Evolutionary conservation across 2,797 vertebrate species (phyloP), one percentile per base, ranked within the genome.

Genomic region (Oryzias sinensis): DNA sequence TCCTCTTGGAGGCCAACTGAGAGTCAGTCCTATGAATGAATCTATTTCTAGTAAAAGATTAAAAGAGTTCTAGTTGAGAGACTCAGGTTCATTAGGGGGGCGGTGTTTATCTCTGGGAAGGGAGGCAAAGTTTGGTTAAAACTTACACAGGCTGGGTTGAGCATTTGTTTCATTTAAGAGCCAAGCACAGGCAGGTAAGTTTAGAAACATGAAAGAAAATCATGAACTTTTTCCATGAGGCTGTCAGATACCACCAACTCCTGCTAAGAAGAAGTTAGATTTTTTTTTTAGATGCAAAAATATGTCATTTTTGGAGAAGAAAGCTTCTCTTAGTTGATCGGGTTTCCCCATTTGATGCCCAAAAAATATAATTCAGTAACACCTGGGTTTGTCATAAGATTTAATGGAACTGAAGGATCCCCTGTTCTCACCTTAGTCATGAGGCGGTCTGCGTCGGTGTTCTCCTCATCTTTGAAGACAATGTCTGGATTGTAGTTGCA

Each of bases 401-500:
- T 37, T 14, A 53, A 18, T 40, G 51, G 0, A 60, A 62, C 57
- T 6, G 4, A 27, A 49, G 51, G 49, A 55, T 45, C 29, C 42
- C 42, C n/a, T 24, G 13, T 44, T 44, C 84, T 93, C 92, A 97
- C 96, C 96, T 97, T 94, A 0, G 93, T 97, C 97, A 97, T 98
- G 82, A 98, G 92, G 60, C 96, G 94, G 86, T 98, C 97, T 0
- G 97, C 96, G 18, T 94, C 93, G 49, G 94, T 97, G 86, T 94
- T 94, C 90, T 98, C 97, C 81, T 98, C 97, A 82, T 98, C 95
- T 88, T 98, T 98, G 90, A 98, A 98, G 84, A 96, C 91, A 82
- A 98, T 95, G 88, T 97, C 95, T 4, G 96, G 93, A 85, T 98
- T 98, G 91, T 97, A 98, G 91, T 98, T 98, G 86, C 95, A 95